Conservation (phyloP, 2,888 invertebrate genomes). For the Aphrophora alni region DNA sequence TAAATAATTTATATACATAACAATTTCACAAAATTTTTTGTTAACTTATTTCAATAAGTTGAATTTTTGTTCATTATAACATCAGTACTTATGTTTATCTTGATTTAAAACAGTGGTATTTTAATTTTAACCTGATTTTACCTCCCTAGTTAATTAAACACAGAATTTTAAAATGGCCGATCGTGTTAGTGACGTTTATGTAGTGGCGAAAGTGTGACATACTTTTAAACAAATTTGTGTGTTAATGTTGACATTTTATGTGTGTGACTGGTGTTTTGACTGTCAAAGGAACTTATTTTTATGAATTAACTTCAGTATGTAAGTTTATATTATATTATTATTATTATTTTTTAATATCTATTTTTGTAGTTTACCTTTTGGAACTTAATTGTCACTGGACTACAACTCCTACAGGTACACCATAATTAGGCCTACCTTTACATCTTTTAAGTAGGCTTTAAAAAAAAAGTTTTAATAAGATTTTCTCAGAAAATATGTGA, state of each 20-base stretch:
- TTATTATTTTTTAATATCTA: background rate
- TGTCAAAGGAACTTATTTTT: background rate
- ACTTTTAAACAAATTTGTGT: background rate
- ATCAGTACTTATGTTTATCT: too few species aligned
- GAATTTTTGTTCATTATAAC: too few species aligned
- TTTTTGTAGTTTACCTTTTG: background rate
- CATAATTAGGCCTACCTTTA: background rate
- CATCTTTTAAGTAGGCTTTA: too few species aligned
- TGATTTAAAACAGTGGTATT: too few species aligned
- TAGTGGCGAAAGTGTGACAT: background rate
- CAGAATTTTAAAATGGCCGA: background rate
- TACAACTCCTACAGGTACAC: background rate
- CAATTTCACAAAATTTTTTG: too few species aligned
- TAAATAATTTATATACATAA: too few species aligned
- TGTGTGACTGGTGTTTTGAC: background rate
- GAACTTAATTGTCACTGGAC: background rate
- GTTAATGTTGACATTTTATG: conserved; percentile 1
- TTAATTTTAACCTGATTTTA: too few species aligned
- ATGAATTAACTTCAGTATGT: background rate
- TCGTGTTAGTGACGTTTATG: background rate
- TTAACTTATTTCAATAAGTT: too few species aligned
- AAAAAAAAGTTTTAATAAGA: too few species aligned
- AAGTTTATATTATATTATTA: background rate
- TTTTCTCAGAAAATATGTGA: too few species aligned
- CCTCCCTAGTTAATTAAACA: too few species aligned